phyloP scores from a whole-genome alignment of 2,888 invertebrate species.

The Sminthurides aquaticus region DNA sequence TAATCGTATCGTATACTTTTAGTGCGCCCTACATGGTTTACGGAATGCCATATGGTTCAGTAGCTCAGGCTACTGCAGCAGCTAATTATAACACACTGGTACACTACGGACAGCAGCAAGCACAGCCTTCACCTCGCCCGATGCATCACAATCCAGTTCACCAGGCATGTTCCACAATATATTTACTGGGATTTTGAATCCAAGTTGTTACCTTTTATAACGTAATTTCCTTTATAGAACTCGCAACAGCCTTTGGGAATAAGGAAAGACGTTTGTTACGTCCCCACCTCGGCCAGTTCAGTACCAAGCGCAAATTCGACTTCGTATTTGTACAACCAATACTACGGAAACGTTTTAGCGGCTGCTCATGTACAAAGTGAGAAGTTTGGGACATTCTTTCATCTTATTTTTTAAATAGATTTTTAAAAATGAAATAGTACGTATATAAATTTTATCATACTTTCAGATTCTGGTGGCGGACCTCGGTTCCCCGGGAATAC shows the following conservation, averaged over 20 bases:
- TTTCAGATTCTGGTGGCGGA: constrained; percentile 18
- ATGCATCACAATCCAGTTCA: constrained; percentile 20
- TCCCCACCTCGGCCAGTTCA: constrained; percentile 19
- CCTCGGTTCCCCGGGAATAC: constrained; percentile 20
- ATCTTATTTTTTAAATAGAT: constrained; percentile 5
- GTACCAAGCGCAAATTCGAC: constrained; percentile 7
- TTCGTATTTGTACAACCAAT: constrained; percentile 20
- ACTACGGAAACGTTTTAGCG: constrained; percentile 17
- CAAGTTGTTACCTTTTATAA: neutral
- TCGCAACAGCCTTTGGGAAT: constrained; percentile 14
- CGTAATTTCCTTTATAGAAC: constrained; percentile 4
- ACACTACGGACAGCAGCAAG: constrained; percentile 20
- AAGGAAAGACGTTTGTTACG: constrained; percentile 20
- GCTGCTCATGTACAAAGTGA: constrained; percentile 24
- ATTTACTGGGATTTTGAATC: no score
- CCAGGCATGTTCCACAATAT: constrained; percentile 9
- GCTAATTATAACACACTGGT: constrained; percentile 20
- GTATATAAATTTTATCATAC: neutral
- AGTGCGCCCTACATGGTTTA: constrained; percentile 24
- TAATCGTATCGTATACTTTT: neutral
- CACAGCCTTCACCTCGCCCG: constrained; percentile 15
- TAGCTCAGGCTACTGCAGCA: constrained; percentile 10
- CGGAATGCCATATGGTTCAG: constrained; percentile 15
- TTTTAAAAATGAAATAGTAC: neutral
- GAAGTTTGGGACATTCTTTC: no score